Base-by-base conservation (phyloP, 2,113 vertebrate genomes). In the Corythaixoides concolor region DNA sequence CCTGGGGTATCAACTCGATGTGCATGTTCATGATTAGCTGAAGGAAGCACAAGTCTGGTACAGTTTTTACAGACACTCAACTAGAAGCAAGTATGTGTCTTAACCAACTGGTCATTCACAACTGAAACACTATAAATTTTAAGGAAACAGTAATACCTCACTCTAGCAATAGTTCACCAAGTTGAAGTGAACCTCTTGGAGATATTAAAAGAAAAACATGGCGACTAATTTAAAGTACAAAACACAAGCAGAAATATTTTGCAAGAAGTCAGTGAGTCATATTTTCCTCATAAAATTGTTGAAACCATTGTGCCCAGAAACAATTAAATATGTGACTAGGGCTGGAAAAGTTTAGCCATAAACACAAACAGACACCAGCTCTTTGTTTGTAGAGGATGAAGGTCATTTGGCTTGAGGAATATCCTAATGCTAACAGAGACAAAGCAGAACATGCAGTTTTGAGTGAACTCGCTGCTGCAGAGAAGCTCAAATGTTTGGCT, bases 251-350 rank as follows among this genome's bases (percentile, higher is more conserved):
- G 85, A 93, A 94, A 67, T 50, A 33, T 55, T 95, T 92, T 86
- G 84, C 85, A 70, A 92, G 78, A 76, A 94, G 63, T 32, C 19
- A 9, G 8, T 87, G 96, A 92, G 69, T 95, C 93, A 77, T 55
- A 55, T 95, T 92, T 91, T 85, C 91, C 93, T 83, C 33, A 8
- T 66, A 33, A 93, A 91, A 73, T 56, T 77, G 53, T 66, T 95
- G 90, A 89, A 94, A 90, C 64, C 49, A 52, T 95, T 94, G 95
- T 96, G 85, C 88, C 90, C 78, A 97, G 94, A 94, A 97, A 96
- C 93, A 96, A 95, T 90, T 67, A 88, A 74, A 85, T 85, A 89
- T 88, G 93, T 69, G 78, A 93, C 84, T 24, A 39, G 90, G 85
- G 43, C 85, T 88, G 95, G 94, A 92, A 92, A 76, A 94, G 91